Conservation (phyloP, 2,113 vertebrate species). For the Myanophis thanlyinensis region DNA sequence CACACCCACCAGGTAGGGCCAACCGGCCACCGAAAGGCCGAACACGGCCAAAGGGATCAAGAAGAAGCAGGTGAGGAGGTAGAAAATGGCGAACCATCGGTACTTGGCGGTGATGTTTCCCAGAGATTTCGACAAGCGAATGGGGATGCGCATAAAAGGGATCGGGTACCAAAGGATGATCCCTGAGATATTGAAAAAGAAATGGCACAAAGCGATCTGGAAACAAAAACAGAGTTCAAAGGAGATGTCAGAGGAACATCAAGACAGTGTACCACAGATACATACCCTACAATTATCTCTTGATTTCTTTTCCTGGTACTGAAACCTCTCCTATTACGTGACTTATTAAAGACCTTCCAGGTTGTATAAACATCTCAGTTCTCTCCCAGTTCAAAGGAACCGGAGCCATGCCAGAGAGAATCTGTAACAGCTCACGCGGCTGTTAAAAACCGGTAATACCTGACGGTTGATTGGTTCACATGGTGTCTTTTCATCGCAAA, state of each 20-base stretch:
- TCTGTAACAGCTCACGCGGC: background rate
- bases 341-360: background rate
- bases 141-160: constrained; percentile 85
- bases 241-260: background rate
- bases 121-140: constrained; percentile 82
- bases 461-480: background rate
- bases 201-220: constrained; percentile 95
- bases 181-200: constrained; percentile 96
- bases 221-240: constrained; percentile 50
- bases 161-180: constrained; percentile 92
- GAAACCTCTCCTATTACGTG: background rate
- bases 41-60: constrained; percentile 81
- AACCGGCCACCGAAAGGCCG: constrained; percentile 88
- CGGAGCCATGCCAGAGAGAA: background rate
- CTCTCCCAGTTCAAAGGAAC: background rate
- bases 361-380: background rate
- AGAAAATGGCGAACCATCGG: constrained; percentile 92
- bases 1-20: constrained; percentile 85
- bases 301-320: background rate
- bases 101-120: constrained; percentile 85
- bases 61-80: constrained; percentile 86
- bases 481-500: background rate
- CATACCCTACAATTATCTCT: background rate
- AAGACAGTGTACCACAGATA: background rate
- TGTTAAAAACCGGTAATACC: background rate